Base-by-base conservation (phyloP, 2,888 invertebrate genomes). In the Thymelicus acteon region DNA sequence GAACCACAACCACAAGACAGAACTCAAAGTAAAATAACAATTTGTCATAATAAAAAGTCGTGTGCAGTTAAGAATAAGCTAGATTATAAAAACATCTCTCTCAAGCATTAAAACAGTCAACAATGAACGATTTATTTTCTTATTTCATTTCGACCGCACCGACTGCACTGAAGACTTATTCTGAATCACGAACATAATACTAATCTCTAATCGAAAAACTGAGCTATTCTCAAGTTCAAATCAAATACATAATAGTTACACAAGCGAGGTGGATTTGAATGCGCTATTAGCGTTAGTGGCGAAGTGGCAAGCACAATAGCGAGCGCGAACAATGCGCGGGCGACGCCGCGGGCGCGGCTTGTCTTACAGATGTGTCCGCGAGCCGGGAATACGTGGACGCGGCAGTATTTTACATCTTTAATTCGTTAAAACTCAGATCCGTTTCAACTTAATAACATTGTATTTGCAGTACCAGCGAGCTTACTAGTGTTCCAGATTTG, bases 291-390 rank as follows among this genome's bases (percentile, higher is more conserved):
- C 52, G 71, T 71, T 71, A 71, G 71, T 71, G 71, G 71, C 61
- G 71, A 84, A 80, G 84, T 86, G 85, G 83, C 79, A 82, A 84
- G 82, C 85, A 71, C 86, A 86, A 85, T 83, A 80, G 84, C 75
- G 71, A 72, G 75, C 67, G 67, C 75, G 80, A 81, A 85, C 86
- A 85, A 85, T 85, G 83, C 75, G 78, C 75, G 77, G 74, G 74
- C 69, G 80, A 82, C 82, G 81, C 83, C 75, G 72, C 75, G 72
- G 76, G 76, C 75, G 48, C 54, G 52, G 66, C 60, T 60, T 71
- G 70, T 71, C 37, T 65, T 65, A 60, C 65, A 71, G 40, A 71
- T 57, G 6, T 52, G 31, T 48, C 52, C 6, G 0, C 54, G 64
- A 63, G 37, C 39, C 10, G 24, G 5, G 10, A 24, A 7, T 3